Conservation (phyloP, 2,797 vertebrate genomes). For the Botia kubotai region DNA sequence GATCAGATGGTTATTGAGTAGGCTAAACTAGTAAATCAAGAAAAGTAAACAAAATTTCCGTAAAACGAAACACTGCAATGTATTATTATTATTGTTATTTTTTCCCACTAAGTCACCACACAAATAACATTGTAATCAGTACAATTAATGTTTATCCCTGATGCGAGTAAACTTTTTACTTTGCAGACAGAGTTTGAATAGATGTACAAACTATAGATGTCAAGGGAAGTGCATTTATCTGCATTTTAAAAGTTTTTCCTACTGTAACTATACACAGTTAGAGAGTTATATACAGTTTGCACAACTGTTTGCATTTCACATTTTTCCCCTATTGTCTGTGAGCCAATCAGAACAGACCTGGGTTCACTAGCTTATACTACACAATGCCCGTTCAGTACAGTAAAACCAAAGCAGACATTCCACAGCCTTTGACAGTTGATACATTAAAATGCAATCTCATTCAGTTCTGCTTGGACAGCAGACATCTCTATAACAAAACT, state of each 20-base stretch:
- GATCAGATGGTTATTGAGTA: background rate
- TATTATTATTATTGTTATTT: background rate
- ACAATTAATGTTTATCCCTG: background rate
- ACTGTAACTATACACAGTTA: background rate
- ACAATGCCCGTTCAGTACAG: background rate
- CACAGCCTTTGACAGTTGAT: too few species aligned
- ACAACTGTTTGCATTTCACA: background rate
- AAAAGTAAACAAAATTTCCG: background rate
- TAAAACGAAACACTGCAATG: background rate
- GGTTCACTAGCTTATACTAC: too few species aligned
- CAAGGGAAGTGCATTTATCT: background rate
- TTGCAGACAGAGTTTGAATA: background rate
- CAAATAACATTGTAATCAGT: background rate
- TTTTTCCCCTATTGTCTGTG: background rate
- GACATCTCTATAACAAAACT: background rate
- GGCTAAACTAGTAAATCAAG: background rate
- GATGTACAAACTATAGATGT: too few species aligned
- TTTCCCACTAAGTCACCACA: background rate
- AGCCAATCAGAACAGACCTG: background rate
- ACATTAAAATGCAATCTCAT: constrained; percentile 10
- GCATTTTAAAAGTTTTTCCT: background rate
- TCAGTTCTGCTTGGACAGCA: background rate
- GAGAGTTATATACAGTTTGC: background rate
- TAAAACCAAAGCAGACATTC: background rate
- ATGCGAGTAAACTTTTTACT: too few species aligned